These are phyloP conservation scores for Semicossyphus pulcher DNA, from an alignment of 2,113 vertebrate genomes.

Conservation along the genomic window DNA sequence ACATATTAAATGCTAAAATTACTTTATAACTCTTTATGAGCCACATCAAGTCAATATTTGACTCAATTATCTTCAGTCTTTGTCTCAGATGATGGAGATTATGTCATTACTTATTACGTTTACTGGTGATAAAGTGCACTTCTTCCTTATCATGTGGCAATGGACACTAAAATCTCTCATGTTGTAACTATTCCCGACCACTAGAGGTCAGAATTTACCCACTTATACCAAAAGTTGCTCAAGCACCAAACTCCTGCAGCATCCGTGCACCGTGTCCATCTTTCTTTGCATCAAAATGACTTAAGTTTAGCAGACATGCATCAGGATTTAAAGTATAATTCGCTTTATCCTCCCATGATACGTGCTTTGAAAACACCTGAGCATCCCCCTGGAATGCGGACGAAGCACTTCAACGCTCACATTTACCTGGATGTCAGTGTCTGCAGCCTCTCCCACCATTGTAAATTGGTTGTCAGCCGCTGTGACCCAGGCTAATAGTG, in stretches of 20 bases:
- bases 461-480: constrained; percentile 70
- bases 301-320: constrained; percentile 10
- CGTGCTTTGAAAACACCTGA: constrained; percentile 4
- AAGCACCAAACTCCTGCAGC: not conserved
- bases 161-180: not conserved
- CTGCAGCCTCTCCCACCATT: constrained; percentile 17
- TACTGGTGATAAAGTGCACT: too few species aligned
- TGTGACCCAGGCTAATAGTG: constrained; percentile 69
- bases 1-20: too few species aligned
- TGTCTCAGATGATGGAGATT: too few species aligned
- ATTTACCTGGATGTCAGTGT: constrained; percentile 52
- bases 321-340: constrained; percentile 17
- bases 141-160: too few species aligned
- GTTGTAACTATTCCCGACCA: constrained; percentile 22
- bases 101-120: too few species aligned
- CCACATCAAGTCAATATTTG: not conserved
- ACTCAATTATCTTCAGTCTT: not conserved
- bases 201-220: constrained; percentile 69
- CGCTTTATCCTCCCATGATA: not conserved
- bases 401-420: constrained; percentile 7
- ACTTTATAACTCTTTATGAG: not conserved
- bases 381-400: constrained; percentile 1
- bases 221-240: not conserved
- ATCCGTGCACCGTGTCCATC: constrained; percentile 4
- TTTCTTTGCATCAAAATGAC: constrained; percentile 15